Evolutionary conservation across 2,797 vertebrate genomes (phyloP).

Genomic region (Cetoscarus ocellatus): DNA sequence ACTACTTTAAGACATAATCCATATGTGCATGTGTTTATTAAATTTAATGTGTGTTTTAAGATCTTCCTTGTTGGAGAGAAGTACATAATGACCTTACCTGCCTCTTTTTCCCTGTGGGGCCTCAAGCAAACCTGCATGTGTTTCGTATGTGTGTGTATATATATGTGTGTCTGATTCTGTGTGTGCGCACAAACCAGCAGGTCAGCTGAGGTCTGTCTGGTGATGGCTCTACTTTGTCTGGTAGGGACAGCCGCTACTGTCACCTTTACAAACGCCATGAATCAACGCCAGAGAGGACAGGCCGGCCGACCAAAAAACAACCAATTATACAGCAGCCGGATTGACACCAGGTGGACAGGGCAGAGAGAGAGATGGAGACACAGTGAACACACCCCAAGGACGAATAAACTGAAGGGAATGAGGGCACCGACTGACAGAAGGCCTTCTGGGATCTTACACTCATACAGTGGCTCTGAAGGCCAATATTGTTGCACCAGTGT

Average conservation of each 20-base stretch:
- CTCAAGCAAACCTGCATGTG: conserved; percentile 56
- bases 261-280: conserved; percentile 83
- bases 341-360: conserved; percentile 79
- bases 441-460: conserved; percentile 56
- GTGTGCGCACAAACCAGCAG: conserved; percentile 53
- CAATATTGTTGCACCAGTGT: conserved; percentile 33
- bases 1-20: neutral
- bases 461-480: conserved; percentile 45
- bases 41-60: conserved; percentile 19
- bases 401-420: conserved; percentile 75
- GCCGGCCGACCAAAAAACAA: conserved; percentile 78
- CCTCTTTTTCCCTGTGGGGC: conserved; percentile 49
- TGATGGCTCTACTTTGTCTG: conserved; percentile 83
- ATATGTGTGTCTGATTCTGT: conserved; percentile 40
- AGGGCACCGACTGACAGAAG: conserved; percentile 73
- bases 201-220: conserved; percentile 73
- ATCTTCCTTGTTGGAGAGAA: conserved; percentile 45
- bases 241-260: conserved; percentile 74
- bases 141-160: conserved; percentile 39
- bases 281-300: conserved; percentile 79
- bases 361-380: conserved; percentile 74
- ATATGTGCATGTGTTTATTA: conserved; percentile 9
- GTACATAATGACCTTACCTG: conserved; percentile 68
- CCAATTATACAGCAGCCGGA: conserved; percentile 81
- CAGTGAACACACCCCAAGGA: conserved; percentile 77